A percentile compares a stretch with the other conserved stretches of the same genome.
Conservation (phyloP, 2,797 vertebrate genomes). For the Propithecus deckenii region DNA sequence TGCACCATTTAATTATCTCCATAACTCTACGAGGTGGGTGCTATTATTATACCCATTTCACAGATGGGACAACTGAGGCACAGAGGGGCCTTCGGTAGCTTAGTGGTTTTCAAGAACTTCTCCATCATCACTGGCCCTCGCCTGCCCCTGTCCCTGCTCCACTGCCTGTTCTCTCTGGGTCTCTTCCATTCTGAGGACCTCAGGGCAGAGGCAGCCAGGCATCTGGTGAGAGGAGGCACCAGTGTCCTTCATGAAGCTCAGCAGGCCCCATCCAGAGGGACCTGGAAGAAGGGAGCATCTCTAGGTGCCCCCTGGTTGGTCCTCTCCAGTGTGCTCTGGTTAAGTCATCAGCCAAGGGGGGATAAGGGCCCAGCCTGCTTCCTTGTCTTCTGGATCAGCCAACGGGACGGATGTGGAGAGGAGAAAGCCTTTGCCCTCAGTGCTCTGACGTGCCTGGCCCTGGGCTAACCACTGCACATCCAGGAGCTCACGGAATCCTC, state of each 20-base stretch:
- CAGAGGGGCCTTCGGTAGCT: background rate
- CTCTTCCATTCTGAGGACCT: background rate
- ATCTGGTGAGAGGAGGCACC: background rate
- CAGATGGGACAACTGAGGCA: background rate
- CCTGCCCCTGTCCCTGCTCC: background rate
- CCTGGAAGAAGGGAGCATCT: background rate
- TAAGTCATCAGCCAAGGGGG: background rate
- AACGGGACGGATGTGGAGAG: background rate
- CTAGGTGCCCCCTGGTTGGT: background rate
- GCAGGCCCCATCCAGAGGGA: background rate
- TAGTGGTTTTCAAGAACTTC: background rate
- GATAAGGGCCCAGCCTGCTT: background rate
- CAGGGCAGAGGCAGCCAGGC: background rate
- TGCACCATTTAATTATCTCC: background rate
- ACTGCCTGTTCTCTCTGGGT: background rate
- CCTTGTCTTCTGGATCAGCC: background rate
- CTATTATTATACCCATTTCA: background rate
- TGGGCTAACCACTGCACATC: accelerated
- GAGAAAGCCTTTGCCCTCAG: background rate
- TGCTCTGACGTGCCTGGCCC: background rate
- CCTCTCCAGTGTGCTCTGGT: background rate
- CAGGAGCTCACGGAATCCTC: background rate
- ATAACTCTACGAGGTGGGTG: background rate
- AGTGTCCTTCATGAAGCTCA: background rate
- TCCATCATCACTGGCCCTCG: too few species aligned